Percentiles rank a stretch among this genome's conserved stretches.
Conservation (phyloP, 2,113 vertebrate genomes). For the Peromyscus leucopus region DNA sequence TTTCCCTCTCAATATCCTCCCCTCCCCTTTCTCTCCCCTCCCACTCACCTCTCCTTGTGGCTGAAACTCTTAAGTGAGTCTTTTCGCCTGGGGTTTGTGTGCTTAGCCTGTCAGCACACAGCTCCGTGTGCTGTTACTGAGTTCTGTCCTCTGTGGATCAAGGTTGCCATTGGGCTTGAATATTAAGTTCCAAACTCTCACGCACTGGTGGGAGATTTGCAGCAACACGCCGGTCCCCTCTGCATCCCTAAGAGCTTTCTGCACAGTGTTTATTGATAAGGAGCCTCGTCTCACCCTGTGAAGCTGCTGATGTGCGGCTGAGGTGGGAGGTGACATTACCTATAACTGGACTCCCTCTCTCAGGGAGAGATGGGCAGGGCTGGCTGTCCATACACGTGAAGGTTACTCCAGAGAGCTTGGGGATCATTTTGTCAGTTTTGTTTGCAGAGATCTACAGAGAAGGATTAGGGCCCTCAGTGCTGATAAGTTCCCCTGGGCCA, state of each 20-base stretch:
- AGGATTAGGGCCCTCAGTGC: conserved; percentile 64
- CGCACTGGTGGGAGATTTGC: conserved; percentile 78
- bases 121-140: conserved; percentile 81
- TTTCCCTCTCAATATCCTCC: background rate
- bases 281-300: conserved; percentile 72
- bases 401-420: conserved; percentile 38
- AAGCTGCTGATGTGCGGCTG: conserved; percentile 31
- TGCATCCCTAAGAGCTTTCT: conserved; percentile 72
- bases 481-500: conserved; percentile 67
- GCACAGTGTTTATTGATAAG: conserved; percentile 72
- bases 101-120: conserved; percentile 76
- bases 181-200: conserved; percentile 86
- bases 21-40: background rate
- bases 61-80: conserved; percentile 68
- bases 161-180: conserved; percentile 83
- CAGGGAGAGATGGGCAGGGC: background rate
- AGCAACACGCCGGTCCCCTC: conserved; percentile 67
- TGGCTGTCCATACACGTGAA: conserved; percentile 5
- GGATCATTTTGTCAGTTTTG: conserved; percentile 55
- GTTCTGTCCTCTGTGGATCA: conserved; percentile 85
- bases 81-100: conserved; percentile 77
- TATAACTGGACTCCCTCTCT: background rate
- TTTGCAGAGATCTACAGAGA: conserved; percentile 74
- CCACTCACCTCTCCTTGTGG: conserved; percentile 28
- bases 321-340: conserved; percentile 43